Percentiles rank a stretch among this genome's conserved stretches.
Conservation (phyloP, 1,140 invertebrate species). For the Achroia grisella region DNA sequence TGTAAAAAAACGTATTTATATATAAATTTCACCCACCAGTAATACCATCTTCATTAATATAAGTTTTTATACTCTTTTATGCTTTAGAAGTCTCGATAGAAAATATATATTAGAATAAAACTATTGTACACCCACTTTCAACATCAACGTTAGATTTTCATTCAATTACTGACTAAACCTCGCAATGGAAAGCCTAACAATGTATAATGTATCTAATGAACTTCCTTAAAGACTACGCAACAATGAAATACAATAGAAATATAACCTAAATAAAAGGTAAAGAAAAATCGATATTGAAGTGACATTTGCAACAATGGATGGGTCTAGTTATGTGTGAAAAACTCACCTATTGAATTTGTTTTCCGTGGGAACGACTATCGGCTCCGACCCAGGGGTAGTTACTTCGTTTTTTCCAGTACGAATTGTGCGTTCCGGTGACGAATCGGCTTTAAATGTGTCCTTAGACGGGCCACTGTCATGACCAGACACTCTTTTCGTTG, state of each 20-base stretch:
- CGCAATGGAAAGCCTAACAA: conserved; percentile 29
- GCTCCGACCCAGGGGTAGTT: conserved; percentile 54
- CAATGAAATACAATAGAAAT: conserved; percentile 50
- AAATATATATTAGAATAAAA: background rate
- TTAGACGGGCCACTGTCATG: conserved; percentile 64
- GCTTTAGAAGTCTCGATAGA: no score
- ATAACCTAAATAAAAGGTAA: conserved; percentile 63
- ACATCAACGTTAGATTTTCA: conserved; percentile 29
- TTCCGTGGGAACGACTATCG: conserved; percentile 54
- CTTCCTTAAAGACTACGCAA: conserved; percentile 35
- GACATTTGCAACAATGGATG: conserved; percentile 50
- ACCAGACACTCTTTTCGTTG: conserved; percentile 72
- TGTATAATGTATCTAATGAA: conserved; percentile 49
- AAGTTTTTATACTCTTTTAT: no score
- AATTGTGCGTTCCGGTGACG: conserved; percentile 52
- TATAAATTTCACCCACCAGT: no score
- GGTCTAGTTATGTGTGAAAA: conserved; percentile 11
- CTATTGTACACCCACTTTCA: conserved; percentile 23
- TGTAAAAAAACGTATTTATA: no score
- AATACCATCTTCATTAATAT: no score
- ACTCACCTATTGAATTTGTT: conserved; percentile 61
- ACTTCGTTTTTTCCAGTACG: conserved; percentile 58
- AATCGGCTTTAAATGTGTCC: conserved; percentile 51
- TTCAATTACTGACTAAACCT: conserved; percentile 44
- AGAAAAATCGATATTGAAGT: conserved; percentile 70